Percentiles rank a stretch among this genome's conserved stretches.
These are phyloP conservation scores for Erythrocebus patas DNA, from an alignment of 2,113 vertebrate species.

Conservation along the genomic window DNA sequence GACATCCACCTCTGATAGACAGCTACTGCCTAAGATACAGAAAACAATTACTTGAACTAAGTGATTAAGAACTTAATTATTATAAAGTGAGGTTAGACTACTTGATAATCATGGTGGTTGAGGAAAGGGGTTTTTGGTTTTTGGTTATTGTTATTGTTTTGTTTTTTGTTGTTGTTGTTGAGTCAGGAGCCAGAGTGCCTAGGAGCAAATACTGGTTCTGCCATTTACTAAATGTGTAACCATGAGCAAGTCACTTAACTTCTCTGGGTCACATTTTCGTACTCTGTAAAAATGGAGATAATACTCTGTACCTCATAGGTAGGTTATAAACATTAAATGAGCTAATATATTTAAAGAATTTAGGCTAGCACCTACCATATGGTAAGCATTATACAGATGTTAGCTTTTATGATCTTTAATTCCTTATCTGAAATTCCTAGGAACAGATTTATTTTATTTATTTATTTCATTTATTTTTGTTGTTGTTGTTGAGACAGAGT, in stretches of 20 bases:
- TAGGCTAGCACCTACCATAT: neutral
- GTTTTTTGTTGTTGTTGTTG: neutral
- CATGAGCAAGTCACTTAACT: neutral
- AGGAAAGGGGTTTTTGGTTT: neutral
- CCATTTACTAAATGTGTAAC: neutral
- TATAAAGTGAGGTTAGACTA: neutral
- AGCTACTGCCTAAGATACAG: neutral
- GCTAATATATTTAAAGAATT: neutral
- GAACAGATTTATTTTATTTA: constrained; percentile 14
- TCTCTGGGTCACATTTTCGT: constrained; percentile 27
- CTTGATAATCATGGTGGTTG: constrained; percentile 10
- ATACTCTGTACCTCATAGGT: neutral
- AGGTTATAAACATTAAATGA: constrained; percentile 16
- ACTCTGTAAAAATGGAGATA: constrained; percentile 3
- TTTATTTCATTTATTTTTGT: neutral
- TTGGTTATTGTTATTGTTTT: neutral
- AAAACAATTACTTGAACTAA: neutral
- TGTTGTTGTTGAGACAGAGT: too few species aligned
- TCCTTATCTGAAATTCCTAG: constrained; percentile 4
- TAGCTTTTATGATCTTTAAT: neutral
- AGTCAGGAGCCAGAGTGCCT: neutral
- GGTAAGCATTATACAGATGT: neutral
- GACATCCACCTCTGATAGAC: neutral
- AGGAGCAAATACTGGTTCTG: neutral
- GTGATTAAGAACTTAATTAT: neutral